phyloP scores from a whole-genome alignment of 2,888 invertebrate genomes.

The Stomorhina lunata region DNA sequence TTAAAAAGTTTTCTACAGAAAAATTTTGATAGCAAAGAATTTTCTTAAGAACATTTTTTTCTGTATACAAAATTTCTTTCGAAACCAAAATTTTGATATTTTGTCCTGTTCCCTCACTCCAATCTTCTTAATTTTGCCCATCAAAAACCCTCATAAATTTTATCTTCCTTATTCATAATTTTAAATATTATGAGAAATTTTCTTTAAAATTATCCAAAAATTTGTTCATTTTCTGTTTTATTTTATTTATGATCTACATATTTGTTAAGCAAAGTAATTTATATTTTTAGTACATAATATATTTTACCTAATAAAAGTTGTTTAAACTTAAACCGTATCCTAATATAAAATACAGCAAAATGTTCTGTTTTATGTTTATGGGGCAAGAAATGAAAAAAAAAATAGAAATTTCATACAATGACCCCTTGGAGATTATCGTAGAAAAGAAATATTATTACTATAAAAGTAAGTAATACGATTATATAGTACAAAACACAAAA shows the following conservation, averaged over 20 bases:
- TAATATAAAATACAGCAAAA: neutral
- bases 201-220: neutral
- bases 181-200: constrained; percentile 17
- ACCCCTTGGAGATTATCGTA: constrained; percentile 53
- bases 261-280: neutral
- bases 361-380: constrained; percentile 39
- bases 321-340: neutral
- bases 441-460: constrained; percentile 41
- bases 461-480: constrained; percentile 18
- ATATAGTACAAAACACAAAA: neutral
- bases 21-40: no score
- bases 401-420: constrained; percentile 41
- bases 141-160: no score
- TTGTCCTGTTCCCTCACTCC: no score
- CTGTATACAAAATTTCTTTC: no score
- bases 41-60: no score
- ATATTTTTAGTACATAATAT: neutral
- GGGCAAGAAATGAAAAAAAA: no score
- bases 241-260: constrained; percentile 11
- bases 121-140: no score
- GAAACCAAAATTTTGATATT: no score
- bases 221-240: neutral
- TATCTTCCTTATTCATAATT: no score
- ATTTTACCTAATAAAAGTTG: constrained; percentile 2
- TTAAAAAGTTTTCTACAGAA: no score